Evolutionary conservation across 2,888 invertebrate species (phyloP), one percentile per base, ranked within the genome.

Genomic region (Troilus luridus): DNA sequence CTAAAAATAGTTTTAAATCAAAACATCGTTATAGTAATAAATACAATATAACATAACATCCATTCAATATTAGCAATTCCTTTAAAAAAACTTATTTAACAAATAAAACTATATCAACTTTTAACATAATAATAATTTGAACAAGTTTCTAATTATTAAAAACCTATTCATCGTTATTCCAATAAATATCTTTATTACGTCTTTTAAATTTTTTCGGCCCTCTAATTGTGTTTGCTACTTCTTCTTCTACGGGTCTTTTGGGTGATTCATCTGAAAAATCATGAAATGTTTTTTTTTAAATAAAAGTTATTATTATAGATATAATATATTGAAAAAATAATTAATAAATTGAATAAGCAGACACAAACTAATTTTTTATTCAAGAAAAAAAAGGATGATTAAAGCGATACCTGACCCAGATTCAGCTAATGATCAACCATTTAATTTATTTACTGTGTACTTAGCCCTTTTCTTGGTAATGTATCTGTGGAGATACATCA

Each of bases 121-220:
- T 41, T 77, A 77, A 77, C 72, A 77, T 77, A 85, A 85, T 54
- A 85, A 56, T 85, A 54, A 56, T 85, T n/a, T 58, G 85, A 85
- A 56, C 19, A 85, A 85, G 21, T 56, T 56, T 85, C n/a, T 58
- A 56, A 12, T 56, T 6, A 85, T 56, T 88, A 81, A 60, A 91
- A 72, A 58, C 24, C 19, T 91, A 88, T 77, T 91, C 85, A 56
- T 91, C 81, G 58, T 92, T 92, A 24, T 92, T 91, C 17, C 81
- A 88, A 81, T 95, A 95, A 67, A 95, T 93, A 91, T 93, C 93
- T 89, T 94, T 94, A 93, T 95, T 95, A 92, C 95, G 93, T 91
- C 95, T 93, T 93, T 94, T 95, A 91, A 95, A 94, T 92, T 94
- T 94, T 93, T 94, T 94, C 5, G 58, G 24, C 12, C 58, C 72